These are phyloP conservation scores for Sebastes hubbsi DNA, from an alignment of 2,797 vertebrate genomes.

Conservation along the genomic window DNA sequence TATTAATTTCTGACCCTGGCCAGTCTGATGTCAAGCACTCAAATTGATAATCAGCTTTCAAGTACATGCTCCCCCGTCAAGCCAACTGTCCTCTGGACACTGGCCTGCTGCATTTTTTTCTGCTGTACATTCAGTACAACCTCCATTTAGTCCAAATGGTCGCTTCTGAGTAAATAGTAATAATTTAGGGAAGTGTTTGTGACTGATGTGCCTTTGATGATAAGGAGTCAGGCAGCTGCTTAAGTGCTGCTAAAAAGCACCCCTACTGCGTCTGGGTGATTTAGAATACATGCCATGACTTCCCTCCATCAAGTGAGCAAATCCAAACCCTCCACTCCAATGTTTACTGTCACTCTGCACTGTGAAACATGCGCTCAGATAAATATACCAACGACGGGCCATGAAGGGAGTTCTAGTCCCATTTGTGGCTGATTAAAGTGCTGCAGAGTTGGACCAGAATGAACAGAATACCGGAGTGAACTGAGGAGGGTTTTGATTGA, in stretches of 20 bases:
- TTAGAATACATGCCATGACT: not conserved
- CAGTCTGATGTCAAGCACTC: not conserved
- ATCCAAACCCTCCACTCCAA: not conserved
- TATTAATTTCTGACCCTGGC: not conserved
- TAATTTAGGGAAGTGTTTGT: not conserved
- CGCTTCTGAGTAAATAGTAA: not conserved
- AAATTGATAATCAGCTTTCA: not conserved
- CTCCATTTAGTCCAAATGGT: not conserved
- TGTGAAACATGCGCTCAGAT: not conserved
- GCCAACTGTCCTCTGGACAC: not conserved
- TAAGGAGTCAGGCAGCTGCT: not conserved
- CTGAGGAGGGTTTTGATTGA: conserved; percentile 44
- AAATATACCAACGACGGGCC: not conserved
- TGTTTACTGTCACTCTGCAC: not conserved
- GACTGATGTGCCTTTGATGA: conserved; percentile 1
- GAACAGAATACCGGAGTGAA: conserved; percentile 22
- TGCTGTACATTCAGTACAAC: not conserved
- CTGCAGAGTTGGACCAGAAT: conserved; percentile 21
- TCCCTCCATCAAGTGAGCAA: not conserved
- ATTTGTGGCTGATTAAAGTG: conserved; percentile 36
- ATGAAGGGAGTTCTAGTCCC: not conserved
- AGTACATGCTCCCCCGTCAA: not conserved
- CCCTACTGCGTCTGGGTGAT: not conserved
- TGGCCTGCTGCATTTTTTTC: not conserved
- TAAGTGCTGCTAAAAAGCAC: not conserved